Conservation (phyloP, 2,113 vertebrate genomes). For the Arvicanthis niloticus region DNA sequence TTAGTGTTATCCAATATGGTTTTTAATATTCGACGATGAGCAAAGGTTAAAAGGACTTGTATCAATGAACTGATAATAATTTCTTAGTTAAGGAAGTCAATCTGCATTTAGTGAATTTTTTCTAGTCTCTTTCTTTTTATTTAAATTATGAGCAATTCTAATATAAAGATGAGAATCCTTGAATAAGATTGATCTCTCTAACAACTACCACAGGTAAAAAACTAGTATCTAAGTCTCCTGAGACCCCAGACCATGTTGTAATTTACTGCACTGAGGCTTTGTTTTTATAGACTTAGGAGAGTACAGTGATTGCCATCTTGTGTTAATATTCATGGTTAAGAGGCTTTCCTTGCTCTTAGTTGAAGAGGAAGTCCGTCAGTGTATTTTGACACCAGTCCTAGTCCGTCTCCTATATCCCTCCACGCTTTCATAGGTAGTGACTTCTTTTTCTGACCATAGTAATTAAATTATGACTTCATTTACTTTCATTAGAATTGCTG, state of each 20-base stretch:
- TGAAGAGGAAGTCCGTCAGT: neutral
- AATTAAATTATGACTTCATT: neutral
- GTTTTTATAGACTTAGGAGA: neutral
- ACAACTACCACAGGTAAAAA: neutral
- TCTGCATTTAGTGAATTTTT: neutral
- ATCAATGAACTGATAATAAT: neutral
- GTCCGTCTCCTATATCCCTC: neutral
- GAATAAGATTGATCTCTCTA: neutral
- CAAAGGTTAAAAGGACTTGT: neutral
- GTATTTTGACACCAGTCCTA: neutral
- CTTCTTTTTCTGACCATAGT: neutral
- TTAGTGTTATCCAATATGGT: neutral
- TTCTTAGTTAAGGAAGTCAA: constrained; percentile 27
- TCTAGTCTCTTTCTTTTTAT: neutral
- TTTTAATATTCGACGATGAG: neutral
- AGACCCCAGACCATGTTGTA: neutral
- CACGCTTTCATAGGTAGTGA: accelerated
- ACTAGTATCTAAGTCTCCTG: neutral
- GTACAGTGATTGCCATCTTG: neutral
- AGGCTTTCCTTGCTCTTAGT: neutral
- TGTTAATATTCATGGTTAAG: neutral
- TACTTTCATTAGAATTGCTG: neutral
- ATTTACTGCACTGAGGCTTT: neutral
- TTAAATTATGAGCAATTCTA: neutral
- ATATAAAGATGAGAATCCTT: neutral